These are phyloP conservation scores for Helobdella robusta DNA, from an alignment of 2,888 invertebrate species.

Conservation along the genomic window DNA sequence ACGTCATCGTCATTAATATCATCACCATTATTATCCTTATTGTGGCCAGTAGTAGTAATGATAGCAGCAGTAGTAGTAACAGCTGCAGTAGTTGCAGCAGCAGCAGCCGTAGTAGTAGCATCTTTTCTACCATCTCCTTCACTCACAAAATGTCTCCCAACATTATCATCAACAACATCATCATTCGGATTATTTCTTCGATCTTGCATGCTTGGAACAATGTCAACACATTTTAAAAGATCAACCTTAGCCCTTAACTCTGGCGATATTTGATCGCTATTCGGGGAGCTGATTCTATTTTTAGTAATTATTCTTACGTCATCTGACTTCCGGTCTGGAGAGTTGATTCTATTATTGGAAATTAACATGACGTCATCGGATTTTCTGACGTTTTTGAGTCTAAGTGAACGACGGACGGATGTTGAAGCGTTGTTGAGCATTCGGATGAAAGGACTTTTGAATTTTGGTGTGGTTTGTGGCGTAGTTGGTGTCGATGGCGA, in stretches of 20 bases:
- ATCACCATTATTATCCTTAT: background rate
- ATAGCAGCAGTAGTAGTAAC: background rate
- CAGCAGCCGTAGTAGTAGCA: background rate
- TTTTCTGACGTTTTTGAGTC: too few relatives aligned
- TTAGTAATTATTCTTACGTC: background rate
- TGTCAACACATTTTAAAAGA: background rate
- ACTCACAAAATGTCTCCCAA: background rate
- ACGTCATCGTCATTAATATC: too few relatives aligned
- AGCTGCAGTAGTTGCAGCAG: background rate
- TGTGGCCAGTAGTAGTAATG: background rate
- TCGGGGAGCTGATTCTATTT: background rate
- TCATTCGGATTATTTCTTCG: background rate
- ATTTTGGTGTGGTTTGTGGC: background rate
- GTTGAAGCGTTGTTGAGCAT: background rate
- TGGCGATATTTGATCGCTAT: background rate
- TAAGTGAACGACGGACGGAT: too few relatives aligned
- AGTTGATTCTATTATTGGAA: too few relatives aligned
- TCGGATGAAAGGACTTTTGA: background rate
- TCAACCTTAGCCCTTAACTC: background rate
- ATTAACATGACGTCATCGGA: too few relatives aligned
- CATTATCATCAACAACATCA: background rate
- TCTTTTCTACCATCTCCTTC: background rate
- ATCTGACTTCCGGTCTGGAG: background rate
- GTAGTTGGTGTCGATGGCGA: constrained; percentile 1
- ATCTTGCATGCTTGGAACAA: background rate